Base-by-base conservation (phyloP, 2,888 invertebrate genomes). In the Amblyjoppa fuscipennis region DNA sequence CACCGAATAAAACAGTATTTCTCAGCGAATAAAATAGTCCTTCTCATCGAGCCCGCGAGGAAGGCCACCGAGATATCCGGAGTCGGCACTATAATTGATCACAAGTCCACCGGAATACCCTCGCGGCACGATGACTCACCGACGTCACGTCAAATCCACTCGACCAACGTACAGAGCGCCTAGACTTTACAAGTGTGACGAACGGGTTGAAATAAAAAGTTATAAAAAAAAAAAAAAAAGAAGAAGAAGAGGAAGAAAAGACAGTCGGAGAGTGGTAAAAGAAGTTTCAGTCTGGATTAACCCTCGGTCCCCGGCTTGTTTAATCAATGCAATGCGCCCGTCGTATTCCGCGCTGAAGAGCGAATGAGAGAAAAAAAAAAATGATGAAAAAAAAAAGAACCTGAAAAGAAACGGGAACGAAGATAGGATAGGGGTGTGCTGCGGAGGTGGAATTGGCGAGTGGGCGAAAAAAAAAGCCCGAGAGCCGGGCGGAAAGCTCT, bases 241-340 rank as follows among this genome's bases (percentile, higher is more conserved):
- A 45, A 61, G 45, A 34, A n/a, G 9, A 9, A 53, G 9, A 25
- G 7, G 11, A 56, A 56, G 11, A 56, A 25, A 56, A 56, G 56
- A 11, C 20, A 56, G 38, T 51, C 11, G 13, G 75, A 49, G 64
- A 53, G 51, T 38, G 76, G 51, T 61, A 68, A 25, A 25, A 38
- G 64, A 68, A 76, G 53, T 75, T 81, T 81, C 77, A 28, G 56
- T 76, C 51, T 74, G 76, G 69, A 83, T 83, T 80, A 70, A 79
- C 81, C 81, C 68, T 66, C 74, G 70, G 68, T 68, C 53, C 41
- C 59, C 51, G 73, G 49, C 74, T 76, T 45, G 76, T 83, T 86
- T 83, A 80, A 86, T 86, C 83, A 80, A 80, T 77, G 83, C 80
- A 56, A 80, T 69, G 69, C 78, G 70, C 73, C 64, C 38, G 61